Percentiles rank a stretch among this genome's conserved stretches.
These are phyloP conservation scores for Carcinoscorpius rotundicauda DNA, from an alignment of 1,140 invertebrate species.

Conservation along the genomic window DNA sequence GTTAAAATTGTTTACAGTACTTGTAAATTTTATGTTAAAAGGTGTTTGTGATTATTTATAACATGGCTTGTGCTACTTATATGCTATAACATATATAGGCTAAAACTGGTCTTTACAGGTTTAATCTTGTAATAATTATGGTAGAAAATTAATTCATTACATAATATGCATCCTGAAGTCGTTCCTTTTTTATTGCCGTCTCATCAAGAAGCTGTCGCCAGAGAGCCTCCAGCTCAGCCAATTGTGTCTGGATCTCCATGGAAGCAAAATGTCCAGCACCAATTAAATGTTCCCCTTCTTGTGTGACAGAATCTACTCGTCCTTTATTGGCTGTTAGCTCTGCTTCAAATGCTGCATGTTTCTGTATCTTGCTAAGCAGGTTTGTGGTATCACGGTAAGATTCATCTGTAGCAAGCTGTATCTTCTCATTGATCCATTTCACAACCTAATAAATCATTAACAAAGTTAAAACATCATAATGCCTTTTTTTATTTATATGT, in stretches of 20 bases:
- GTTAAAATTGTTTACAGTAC: no score
- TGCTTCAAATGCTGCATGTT: conserved; percentile 89
- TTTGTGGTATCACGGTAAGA: conserved; percentile 85
- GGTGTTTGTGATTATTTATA: no score
- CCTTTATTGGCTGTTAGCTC: conserved; percentile 84
- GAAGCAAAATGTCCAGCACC: conserved; percentile 77
- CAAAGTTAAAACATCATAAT: no score
- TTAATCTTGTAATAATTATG: no score
- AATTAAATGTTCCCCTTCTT: conserved; percentile 71
- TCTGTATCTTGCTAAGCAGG: conserved; percentile 91
- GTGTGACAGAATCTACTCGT: conserved; percentile 63
- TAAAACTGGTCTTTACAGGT: no score
- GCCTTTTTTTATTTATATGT: no score
- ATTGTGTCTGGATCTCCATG: conserved; percentile 67
- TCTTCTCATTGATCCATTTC: conserved; percentile 84
- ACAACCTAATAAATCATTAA: conserved; percentile 40
- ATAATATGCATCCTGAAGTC: conserved; percentile 81
- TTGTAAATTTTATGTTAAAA: no score
- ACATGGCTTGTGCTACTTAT: no score
- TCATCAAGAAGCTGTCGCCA: conserved; percentile 64
- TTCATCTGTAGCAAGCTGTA: conserved; percentile 83
- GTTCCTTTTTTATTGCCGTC: conserved; percentile 69
- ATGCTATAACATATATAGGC: no score
- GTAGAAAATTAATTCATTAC: conserved; percentile 19
- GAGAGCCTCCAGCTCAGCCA: conserved; percentile 63